These are phyloP conservation scores for Argyra leucocephala DNA, from an alignment of 2,888 invertebrate species.

Conservation along the genomic window DNA sequence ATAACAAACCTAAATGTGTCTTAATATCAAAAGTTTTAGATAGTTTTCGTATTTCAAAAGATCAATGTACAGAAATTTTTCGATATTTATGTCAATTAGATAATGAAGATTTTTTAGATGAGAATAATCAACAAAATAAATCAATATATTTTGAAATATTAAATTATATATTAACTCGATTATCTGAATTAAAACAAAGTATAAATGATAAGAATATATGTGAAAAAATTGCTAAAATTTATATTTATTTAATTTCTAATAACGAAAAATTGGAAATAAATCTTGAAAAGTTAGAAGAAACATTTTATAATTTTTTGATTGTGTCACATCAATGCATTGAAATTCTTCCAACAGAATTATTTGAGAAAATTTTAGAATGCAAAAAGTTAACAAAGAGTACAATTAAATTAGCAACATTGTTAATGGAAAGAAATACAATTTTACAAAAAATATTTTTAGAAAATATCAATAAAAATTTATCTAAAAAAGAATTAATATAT, in stretches of 20 bases:
- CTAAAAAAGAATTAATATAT: slow-evolving; percentile 55
- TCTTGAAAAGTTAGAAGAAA: slow-evolving; percentile 48
- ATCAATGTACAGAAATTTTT: slow-evolving; percentile 34
- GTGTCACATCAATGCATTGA: slow-evolving; percentile 52
- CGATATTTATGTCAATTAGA: slow-evolving; percentile 36
- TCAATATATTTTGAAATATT: slow-evolving; percentile 48
- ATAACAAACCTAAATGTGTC: slow-evolving; percentile 17
- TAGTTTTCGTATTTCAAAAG: slow-evolving; percentile 30
- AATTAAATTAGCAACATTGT: slow-evolving; percentile 48
- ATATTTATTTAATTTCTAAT: slow-evolving; percentile 43
- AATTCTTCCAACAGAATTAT: slow-evolving; percentile 47
- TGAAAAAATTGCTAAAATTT: slow-evolving; percentile 42
- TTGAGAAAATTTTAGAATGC: slow-evolving; percentile 47
- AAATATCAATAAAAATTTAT: slow-evolving; percentile 38
- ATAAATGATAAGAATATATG: slow-evolving; percentile 37
- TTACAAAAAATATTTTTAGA: slow-evolving; percentile 26
- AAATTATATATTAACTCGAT: slow-evolving; percentile 44
- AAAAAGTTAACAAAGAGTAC: slow-evolving; percentile 50
- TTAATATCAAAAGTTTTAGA: slow-evolving; percentile 32
- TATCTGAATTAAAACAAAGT: slow-evolving; percentile 37
- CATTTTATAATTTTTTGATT: slow-evolving; percentile 50
- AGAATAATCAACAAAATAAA: slow-evolving; percentile 27
- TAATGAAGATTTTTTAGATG: slow-evolving; percentile 35
- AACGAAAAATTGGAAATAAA: slow-evolving; percentile 40
- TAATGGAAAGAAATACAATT: slow-evolving; percentile 45